These are phyloP conservation scores for Drymodes brunneopygia DNA, from an alignment of 2,113 vertebrate species.

Conservation along the genomic window DNA sequence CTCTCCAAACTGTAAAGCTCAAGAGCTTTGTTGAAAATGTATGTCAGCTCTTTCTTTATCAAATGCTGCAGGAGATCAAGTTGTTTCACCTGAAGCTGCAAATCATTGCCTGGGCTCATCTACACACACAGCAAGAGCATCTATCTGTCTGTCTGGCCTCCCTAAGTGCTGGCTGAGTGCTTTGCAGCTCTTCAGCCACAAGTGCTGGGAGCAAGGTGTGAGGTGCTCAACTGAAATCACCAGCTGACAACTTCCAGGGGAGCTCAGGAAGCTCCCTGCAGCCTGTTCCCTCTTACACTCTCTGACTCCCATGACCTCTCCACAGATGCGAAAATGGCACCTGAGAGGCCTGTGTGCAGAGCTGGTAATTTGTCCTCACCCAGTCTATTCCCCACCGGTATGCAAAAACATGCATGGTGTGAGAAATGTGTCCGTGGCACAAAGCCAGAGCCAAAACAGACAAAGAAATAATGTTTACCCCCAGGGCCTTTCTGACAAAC, in stretches of 20 bases:
- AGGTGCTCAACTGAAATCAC: neutral
- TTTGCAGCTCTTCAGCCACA: neutral
- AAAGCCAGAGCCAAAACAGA: constrained; percentile 74
- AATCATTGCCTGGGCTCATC: neutral
- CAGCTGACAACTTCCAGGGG: constrained; percentile 22
- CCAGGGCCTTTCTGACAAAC: constrained; percentile 74
- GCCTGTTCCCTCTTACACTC: constrained; percentile 8
- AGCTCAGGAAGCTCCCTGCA: constrained; percentile 8
- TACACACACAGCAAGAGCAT: neutral
- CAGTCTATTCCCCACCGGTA: constrained; percentile 58
- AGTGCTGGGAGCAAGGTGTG: constrained; percentile 1
- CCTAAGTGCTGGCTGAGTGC: neutral
- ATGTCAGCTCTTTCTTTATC: neutral
- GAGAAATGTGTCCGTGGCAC: constrained; percentile 74
- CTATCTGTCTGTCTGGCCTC: neutral
- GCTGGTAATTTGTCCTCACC: constrained; percentile 57
- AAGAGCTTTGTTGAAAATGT: neutral
- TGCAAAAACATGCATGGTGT: constrained; percentile 74
- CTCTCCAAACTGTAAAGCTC: neutral
- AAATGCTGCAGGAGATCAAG: neutral
- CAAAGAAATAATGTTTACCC: constrained; percentile 78
- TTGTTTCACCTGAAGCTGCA: neutral
- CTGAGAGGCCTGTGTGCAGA: constrained; percentile 31
- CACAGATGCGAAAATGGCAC: constrained; percentile 56
- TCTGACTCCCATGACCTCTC: neutral